phyloP scores from a whole-genome alignment of 2,113 vertebrate genomes.

The Microcebus griseorufus region DNA sequence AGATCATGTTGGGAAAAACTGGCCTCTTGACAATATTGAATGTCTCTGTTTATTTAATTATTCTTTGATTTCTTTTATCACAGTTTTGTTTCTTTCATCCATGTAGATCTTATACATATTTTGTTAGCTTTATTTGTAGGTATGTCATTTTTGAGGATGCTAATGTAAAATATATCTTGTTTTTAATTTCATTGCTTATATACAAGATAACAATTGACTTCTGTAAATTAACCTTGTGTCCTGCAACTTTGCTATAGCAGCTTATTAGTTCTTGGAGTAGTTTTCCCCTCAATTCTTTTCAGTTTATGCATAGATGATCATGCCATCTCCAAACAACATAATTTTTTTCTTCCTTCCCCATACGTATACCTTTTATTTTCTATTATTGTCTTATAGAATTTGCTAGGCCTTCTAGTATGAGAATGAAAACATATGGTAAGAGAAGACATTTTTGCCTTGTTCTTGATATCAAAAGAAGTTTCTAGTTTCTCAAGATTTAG shows the following conservation, averaged over 20 bases:
- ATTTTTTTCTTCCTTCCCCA: background rate
- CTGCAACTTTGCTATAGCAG: background rate
- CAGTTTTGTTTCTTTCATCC: background rate
- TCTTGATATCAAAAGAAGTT: background rate
- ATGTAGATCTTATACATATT: background rate
- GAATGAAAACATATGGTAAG: background rate
- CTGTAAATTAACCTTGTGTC: background rate
- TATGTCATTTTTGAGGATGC: background rate
- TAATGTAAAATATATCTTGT: background rate
- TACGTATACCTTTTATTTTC: background rate
- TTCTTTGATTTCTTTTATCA: background rate
- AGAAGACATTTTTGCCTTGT: background rate
- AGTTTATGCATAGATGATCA: background rate
- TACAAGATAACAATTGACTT: background rate
- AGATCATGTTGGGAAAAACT: background rate
- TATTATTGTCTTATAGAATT: background rate
- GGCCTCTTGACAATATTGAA: background rate
- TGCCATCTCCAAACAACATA: background rate
- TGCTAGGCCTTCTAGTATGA: background rate
- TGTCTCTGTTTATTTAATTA: background rate
- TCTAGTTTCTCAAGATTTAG: background rate
- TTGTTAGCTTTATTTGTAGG: background rate
- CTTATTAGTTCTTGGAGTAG: background rate
- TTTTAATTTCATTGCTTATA: background rate
- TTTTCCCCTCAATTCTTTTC: background rate